Evolutionary conservation across 2,113 vertebrate species (phyloP).

Genomic region (Nannospalax galili): DNA sequence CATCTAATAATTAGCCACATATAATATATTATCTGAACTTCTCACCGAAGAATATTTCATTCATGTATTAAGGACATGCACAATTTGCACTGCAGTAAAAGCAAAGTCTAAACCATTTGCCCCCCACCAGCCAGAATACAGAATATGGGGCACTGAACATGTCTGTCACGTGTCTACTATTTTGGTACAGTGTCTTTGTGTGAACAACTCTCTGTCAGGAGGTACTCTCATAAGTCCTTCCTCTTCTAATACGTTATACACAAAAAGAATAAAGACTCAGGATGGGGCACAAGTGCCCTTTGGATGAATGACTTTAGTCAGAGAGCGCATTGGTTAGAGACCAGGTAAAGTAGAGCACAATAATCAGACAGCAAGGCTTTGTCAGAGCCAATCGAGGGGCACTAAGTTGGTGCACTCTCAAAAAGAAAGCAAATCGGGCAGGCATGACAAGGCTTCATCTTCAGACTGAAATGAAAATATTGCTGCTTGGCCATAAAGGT

Average conservation of each 20-base stretch:
- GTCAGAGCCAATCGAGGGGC: conserved; percentile 13
- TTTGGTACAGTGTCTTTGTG: neutral
- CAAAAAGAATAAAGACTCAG: neutral
- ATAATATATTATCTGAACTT: neutral
- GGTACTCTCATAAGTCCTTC: neutral
- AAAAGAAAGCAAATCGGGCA: conserved; percentile 17
- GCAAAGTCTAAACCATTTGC: neutral
- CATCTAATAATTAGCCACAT: neutral
- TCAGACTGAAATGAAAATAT: neutral
- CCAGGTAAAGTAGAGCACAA: neutral
- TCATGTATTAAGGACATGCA: neutral
- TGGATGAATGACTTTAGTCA: conserved; percentile 17
- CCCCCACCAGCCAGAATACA: too few relatives aligned
- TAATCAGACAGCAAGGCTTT: neutral
- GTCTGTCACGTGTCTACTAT: neutral
- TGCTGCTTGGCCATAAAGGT: conserved; percentile 25
- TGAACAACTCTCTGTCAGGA: neutral
- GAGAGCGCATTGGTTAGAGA: neutral
- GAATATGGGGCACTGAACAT: neutral
- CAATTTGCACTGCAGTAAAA: neutral
- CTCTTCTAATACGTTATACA: neutral
- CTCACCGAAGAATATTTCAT: neutral
- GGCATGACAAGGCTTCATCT: neutral
- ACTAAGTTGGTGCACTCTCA: neutral
- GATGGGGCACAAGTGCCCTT: neutral